Conservation (phyloP, 2,797 vertebrate genomes). For the Sciurus carolinensis region DNA sequence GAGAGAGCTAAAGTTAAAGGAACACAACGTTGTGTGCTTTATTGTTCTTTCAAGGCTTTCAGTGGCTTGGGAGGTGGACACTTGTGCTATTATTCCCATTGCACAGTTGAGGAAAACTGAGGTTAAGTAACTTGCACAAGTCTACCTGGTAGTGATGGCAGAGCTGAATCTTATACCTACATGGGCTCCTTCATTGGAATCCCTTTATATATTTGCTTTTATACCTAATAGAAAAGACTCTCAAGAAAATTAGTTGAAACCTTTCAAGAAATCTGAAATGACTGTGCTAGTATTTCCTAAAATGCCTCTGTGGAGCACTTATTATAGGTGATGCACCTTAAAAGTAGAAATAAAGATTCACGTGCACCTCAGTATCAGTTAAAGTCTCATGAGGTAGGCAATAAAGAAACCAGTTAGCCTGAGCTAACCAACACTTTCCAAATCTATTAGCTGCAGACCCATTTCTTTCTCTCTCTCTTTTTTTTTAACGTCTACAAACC, state of each 20-base stretch:
- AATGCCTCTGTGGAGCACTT: neutral
- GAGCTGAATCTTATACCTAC: neutral
- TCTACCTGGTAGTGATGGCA: neutral
- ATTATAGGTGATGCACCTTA: neutral
- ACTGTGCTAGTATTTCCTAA: neutral
- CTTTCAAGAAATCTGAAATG: slow-evolving; percentile 26
- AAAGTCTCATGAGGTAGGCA: neutral
- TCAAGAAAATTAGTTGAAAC: neutral
- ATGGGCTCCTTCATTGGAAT: neutral
- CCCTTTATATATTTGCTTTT: slow-evolving; percentile 5
- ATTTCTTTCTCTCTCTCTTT: neutral
- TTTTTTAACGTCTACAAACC: neutral
- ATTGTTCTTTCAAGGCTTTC: neutral
- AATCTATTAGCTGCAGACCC: neutral
- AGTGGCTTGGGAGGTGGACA: neutral
- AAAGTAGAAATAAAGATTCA: neutral
- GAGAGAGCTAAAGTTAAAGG: neutral
- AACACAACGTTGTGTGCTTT: neutral
- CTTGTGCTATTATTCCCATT: neutral
- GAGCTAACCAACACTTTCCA: neutral
- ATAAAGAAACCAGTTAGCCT: neutral
- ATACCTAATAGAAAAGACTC: neutral
- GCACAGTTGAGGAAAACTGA: neutral
- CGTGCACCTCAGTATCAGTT: neutral
- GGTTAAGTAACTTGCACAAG: neutral